Evolutionary conservation across 2,888 invertebrate genomes (phyloP).

Genomic region (Ormyrus rosae): DNA sequence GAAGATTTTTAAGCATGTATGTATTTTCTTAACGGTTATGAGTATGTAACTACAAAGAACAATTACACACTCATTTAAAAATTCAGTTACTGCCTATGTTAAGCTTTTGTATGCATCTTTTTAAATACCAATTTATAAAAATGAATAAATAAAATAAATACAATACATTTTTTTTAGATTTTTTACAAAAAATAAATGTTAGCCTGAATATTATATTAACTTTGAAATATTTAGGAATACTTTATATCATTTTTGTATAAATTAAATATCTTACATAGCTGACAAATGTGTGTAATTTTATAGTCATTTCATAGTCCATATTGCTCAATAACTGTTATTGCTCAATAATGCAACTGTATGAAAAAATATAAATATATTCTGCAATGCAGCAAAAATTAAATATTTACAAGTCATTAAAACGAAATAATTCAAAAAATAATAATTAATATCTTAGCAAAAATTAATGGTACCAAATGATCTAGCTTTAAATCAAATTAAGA

Average conservation of each 20-base stretch:
- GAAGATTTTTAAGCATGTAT: background rate
- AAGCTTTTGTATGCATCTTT: no score
- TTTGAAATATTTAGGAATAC: slow-evolving; percentile 36
- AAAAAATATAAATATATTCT: slow-evolving; percentile 60
- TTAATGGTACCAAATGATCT: slow-evolving; percentile 6
- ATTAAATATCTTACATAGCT: slow-evolving; percentile 54
- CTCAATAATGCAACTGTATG: slow-evolving; percentile 28
- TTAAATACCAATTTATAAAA: no score
- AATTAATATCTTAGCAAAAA: slow-evolving; percentile 37
- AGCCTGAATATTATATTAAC: background rate
- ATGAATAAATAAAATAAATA: slow-evolving; percentile 34
- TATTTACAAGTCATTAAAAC: slow-evolving; percentile 23
- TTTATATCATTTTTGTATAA: slow-evolving; percentile 22
- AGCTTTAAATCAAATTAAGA: slow-evolving; percentile 7
- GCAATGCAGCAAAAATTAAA: slow-evolving; percentile 56
- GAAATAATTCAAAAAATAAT: slow-evolving; percentile 44
- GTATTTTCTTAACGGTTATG: slow-evolving; percentile 15
- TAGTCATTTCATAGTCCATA: slow-evolving; percentile 29
- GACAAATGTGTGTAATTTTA: slow-evolving; percentile 31
- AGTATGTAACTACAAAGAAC: slow-evolving; percentile 13
- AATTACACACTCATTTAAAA: background rate
- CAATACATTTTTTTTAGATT: slow-evolving; percentile 17
- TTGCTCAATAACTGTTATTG: slow-evolving; percentile 13
- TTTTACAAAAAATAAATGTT: background rate
- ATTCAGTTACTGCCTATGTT: no score